Percentiles rank a stretch among this genome's conserved stretches.
These are phyloP conservation scores for Laterallus jamaicensis DNA, from an alignment of 2,113 vertebrate genomes.

Conservation along the genomic window DNA sequence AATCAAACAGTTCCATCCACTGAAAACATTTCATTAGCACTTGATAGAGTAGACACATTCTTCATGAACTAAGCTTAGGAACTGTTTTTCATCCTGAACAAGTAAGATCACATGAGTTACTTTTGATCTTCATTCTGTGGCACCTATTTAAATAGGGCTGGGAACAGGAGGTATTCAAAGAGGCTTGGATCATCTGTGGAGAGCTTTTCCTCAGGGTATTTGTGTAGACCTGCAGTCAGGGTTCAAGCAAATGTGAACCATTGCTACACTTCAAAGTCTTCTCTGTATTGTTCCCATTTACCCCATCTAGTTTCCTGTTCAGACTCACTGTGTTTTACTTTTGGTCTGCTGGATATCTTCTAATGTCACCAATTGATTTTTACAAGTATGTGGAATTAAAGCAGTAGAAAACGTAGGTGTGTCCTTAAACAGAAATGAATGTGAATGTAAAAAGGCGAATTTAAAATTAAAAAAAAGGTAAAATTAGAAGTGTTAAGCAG, in stretches of 20 bases:
- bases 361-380: neutral
- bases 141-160: neutral
- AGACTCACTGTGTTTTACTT: neutral
- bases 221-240: neutral
- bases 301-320: neutral
- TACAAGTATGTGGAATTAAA: neutral
- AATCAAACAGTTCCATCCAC: neutral
- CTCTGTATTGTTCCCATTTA: neutral
- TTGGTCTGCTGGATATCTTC: neutral
- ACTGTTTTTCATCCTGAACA: neutral
- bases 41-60: slow-evolving; percentile 10
- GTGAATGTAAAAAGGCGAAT: neutral
- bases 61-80: neutral
- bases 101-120: neutral
- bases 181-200: neutral
- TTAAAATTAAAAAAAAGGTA: neutral
- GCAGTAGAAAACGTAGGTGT: neutral
- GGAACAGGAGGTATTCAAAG: neutral
- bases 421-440: neutral
- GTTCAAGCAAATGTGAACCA: neutral
- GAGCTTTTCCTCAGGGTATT: neutral
- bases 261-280: neutral
- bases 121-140: neutral
- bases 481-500: neutral
- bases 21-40: slow-evolving; percentile 8